A percentile compares a stretch with the other conserved stretches of the same genome.
Evolutionary conservation across 2,797 vertebrate species (phyloP).

Genomic region (Heteromormyrus szaboi): DNA sequence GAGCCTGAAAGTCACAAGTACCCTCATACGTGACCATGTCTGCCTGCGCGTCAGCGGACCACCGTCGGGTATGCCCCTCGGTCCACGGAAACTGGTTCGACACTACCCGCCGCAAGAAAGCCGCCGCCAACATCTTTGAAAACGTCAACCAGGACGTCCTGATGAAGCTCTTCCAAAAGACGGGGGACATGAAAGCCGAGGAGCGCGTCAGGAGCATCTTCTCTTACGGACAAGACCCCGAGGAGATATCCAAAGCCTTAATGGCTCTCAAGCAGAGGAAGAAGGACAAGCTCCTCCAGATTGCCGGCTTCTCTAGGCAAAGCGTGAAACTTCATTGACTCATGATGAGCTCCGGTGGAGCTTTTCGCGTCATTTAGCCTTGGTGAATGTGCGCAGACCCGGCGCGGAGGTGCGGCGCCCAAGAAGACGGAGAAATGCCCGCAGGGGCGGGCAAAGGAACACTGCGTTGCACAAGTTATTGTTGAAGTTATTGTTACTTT

Average conservation of each 20-base stretch:
- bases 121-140: constrained; percentile 70
- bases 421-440: background rate
- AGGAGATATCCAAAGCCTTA: constrained; percentile 61
- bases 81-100: constrained; percentile 65
- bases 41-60: constrained; percentile 12
- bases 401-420: background rate
- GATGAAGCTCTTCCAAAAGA: constrained; percentile 68
- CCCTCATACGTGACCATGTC: constrained; percentile 17
- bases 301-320: constrained; percentile 61
- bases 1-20: background rate
- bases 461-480: background rate
- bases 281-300: constrained; percentile 66
- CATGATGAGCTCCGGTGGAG: background rate
- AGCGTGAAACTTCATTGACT: constrained; percentile 49
- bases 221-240: constrained; percentile 61
- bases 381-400: background rate
- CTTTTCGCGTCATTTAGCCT: background rate
- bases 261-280: constrained; percentile 69
- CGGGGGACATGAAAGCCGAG: constrained; percentile 68
- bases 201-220: constrained; percentile 71
- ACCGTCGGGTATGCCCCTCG: constrained; percentile 64
- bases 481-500: too few species aligned
- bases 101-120: constrained; percentile 71
- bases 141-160: constrained; percentile 64
- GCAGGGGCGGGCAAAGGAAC: background rate